Evolutionary conservation across 2,888 invertebrate genomes (phyloP).

Genomic region (Dolichopus griseipennis): DNA sequence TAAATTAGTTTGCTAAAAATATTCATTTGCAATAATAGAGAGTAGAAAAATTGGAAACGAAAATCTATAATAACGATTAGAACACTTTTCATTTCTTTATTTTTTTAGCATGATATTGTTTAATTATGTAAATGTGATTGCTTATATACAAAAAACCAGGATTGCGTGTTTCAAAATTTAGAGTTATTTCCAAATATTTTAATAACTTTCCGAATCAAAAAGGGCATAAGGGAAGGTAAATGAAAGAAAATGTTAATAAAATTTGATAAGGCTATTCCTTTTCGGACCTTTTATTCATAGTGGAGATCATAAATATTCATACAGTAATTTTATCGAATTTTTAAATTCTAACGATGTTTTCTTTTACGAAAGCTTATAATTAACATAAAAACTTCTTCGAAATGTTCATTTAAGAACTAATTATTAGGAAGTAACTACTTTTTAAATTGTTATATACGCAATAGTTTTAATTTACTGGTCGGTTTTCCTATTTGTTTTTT

Average conservation of each 20-base stretch:
- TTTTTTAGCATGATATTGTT: neutral
- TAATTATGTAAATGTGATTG: conserved; percentile 1
- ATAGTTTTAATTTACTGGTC: too few species aligned
- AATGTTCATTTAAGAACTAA: too few species aligned
- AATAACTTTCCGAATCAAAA: neutral
- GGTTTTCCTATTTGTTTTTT: too few species aligned
- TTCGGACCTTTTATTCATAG: neutral
- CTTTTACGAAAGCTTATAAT: too few species aligned
- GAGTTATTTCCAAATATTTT: conserved; percentile 1
- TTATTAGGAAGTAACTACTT: too few species aligned
- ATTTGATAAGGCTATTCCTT: neutral
- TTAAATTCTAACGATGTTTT: too few species aligned
- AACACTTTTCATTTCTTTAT: neutral
- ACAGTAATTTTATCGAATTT: too few species aligned
- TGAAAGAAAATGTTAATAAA: neutral
- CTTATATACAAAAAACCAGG: neutral
- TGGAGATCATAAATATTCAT: neutral
- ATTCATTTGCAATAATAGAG: neutral
- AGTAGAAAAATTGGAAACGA: neutral
- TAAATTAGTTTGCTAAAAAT: neutral
- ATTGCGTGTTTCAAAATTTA: neutral
- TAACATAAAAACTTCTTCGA: too few species aligned
- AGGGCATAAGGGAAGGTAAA: neutral
- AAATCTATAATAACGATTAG: neutral
- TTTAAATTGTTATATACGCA: too few species aligned